Evolutionary conservation across 2,113 vertebrate genomes (phyloP).

Genomic region (Acrocephalus arundinaceus): DNA sequence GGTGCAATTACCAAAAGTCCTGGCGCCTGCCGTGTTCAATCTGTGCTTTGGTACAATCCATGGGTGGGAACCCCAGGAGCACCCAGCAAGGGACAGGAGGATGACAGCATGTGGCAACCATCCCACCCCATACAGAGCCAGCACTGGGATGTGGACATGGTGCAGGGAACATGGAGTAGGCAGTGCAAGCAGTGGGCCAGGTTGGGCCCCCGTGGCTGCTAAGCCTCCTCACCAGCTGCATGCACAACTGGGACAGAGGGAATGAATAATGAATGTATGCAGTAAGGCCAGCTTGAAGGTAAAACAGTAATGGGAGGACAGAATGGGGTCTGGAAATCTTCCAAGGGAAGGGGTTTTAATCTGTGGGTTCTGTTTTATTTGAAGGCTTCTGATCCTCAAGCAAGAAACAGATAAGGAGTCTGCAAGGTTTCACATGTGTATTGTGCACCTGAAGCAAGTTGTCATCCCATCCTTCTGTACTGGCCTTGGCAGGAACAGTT

Average conservation of each 20-base stretch:
- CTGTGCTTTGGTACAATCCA: background rate
- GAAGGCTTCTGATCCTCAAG: background rate
- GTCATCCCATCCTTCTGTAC: background rate
- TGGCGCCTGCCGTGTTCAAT: background rate
- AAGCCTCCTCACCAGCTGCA: background rate
- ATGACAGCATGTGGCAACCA: background rate
- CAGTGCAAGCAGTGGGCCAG: background rate
- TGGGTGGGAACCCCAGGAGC: background rate
- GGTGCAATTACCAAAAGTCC: constrained; percentile 31
- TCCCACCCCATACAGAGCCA: background rate
- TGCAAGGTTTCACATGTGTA: background rate
- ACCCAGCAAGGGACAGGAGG: background rate
- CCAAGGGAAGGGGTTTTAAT: background rate
- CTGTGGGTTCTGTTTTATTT: background rate
- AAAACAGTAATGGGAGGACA: background rate
- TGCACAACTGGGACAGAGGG: background rate
- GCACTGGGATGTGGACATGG: background rate
- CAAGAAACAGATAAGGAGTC: background rate
- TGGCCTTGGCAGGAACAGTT: background rate
- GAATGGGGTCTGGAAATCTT: background rate
- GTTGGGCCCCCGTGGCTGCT: background rate
- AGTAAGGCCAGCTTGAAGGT: background rate
- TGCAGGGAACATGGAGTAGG: background rate
- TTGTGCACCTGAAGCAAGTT: accelerated
- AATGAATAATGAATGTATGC: background rate